phyloP scores from a whole-genome alignment of 2,113 vertebrate genomes.

The Uria lomvia region DNA sequence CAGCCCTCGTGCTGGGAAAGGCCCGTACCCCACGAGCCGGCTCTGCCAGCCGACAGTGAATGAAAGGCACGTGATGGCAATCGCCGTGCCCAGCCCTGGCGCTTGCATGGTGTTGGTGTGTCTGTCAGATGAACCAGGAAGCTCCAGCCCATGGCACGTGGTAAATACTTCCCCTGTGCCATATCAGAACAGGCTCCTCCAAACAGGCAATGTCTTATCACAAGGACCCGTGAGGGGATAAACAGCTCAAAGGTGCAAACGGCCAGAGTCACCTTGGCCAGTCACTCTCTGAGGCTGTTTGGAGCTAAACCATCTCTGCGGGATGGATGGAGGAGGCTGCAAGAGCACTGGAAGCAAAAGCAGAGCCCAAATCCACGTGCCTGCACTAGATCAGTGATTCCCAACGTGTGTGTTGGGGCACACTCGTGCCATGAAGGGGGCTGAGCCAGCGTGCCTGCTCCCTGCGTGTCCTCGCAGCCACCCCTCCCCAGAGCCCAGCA shows the following conservation, averaged over 20 bases:
- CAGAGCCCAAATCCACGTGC: accelerated
- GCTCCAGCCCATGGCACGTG: accelerated
- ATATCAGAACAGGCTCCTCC: neutral
- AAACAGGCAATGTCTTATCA: accelerated
- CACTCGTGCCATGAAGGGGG: accelerated
- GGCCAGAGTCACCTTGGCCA: neutral
- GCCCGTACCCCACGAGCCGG: accelerated
- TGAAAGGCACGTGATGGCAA: accelerated
- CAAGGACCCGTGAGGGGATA: neutral
- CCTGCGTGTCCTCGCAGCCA: accelerated
- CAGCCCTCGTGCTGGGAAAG: accelerated
- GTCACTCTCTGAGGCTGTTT: neutral
- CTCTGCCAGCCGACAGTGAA: accelerated
- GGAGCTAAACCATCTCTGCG: neutral
- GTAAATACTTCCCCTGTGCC: neutral
- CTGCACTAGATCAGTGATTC: neutral
- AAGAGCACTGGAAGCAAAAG: neutral
- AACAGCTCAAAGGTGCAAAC: conserved; percentile 8
- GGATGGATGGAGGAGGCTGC: neutral
- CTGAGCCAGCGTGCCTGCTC: neutral
- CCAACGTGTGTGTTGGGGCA: accelerated
- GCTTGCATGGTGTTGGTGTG: accelerated
- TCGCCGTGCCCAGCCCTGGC: neutral
- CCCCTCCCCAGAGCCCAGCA: neutral
- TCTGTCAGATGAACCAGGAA: neutral